Percentiles rank a stretch among this genome's conserved stretches.
phyloP scores from a whole-genome alignment of 2,113 vertebrate genomes.

The Aix galericulata region DNA sequence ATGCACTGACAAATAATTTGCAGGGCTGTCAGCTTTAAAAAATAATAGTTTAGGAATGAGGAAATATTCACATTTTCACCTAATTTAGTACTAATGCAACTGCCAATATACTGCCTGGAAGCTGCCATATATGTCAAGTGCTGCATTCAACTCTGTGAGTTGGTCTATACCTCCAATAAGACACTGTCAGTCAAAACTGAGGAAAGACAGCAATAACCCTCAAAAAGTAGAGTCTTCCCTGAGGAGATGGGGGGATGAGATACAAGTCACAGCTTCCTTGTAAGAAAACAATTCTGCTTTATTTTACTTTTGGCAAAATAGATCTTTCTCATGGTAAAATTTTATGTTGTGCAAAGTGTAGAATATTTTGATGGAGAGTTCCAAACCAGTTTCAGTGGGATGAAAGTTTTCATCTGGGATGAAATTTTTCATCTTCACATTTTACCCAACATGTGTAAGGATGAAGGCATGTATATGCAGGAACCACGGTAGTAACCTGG shows the following conservation, averaged over 20 bases:
- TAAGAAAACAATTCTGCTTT: neutral
- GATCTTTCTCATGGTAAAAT: neutral
- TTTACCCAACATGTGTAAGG: neutral
- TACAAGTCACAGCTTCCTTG: neutral
- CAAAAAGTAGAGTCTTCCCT: neutral
- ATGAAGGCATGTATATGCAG: accelerated
- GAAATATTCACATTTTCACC: neutral
- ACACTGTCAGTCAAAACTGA: neutral
- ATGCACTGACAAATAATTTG: neutral
- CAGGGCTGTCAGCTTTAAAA: neutral
- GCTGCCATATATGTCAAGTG: neutral
- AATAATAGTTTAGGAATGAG: neutral
- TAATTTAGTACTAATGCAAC: neutral
- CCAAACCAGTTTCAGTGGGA: neutral
- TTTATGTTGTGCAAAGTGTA: neutral
- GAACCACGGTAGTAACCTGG: neutral
- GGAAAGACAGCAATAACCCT: neutral
- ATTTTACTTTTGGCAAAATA: neutral
- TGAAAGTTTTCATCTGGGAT: neutral
- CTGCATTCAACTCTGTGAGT: neutral
- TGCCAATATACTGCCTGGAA: neutral
- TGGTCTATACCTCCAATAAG: neutral
- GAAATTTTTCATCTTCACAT: too few relatives aligned
- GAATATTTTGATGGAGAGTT: neutral
- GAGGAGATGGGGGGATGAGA: neutral